Evolutionary conservation across 1,140 invertebrate genomes (phyloP).

Genomic region (Heliconius eleuchia): DNA sequence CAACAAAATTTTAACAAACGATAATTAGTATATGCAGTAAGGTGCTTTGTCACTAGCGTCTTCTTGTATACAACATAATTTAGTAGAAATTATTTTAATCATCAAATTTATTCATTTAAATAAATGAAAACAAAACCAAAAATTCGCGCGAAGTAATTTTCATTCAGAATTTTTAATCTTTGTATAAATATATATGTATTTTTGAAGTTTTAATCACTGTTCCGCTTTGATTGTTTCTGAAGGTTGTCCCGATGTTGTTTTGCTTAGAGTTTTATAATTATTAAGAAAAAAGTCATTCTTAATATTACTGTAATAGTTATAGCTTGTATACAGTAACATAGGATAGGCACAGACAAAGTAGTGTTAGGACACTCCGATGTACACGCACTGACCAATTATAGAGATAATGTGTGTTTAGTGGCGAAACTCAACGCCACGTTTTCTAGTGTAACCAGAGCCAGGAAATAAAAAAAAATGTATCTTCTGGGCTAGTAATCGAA

Average conservation of each 20-base stretch:
- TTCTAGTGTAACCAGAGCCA: no score
- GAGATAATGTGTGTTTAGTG: neutral
- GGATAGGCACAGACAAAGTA: neutral
- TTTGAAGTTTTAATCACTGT: constrained; percentile 4
- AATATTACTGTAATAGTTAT: neutral
- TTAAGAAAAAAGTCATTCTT: neutral
- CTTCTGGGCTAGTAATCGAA: no score
- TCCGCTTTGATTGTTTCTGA: constrained; percentile 6
- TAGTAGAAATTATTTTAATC: neutral
- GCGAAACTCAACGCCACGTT: neutral
- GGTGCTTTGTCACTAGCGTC: no score
- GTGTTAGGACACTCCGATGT: no score
- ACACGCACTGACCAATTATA: no score
- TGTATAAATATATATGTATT: neutral
- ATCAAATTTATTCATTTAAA: neutral
- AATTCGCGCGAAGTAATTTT: neutral
- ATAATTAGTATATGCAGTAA: no score
- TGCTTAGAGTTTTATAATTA: neutral
- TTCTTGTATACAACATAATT: no score
- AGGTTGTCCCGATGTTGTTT: neutral
- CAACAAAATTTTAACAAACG: no score
- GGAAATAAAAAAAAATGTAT: no score
- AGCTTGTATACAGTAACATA: neutral
- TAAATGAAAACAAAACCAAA: neutral
- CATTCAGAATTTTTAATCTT: neutral